Evolutionary conservation across 2,888 invertebrate genomes (phyloP), one percentile per base, ranked within the genome.

Genomic region (Acholoe squamosa): DNA sequence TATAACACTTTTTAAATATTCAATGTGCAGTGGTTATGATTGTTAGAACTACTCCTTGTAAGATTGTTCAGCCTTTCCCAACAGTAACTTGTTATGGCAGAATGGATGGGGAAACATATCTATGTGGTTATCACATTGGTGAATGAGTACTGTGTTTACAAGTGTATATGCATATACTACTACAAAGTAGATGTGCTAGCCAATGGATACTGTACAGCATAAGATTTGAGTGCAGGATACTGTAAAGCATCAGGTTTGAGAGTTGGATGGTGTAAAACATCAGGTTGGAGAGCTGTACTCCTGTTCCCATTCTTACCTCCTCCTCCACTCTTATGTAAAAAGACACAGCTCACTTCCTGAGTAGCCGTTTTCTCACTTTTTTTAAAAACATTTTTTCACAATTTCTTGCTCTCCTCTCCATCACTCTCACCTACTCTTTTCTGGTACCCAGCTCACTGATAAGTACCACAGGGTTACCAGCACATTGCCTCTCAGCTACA

Each of bases 401-500:
- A 19, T 61, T n/a, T n/a, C n/a, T 61, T n/a, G 28, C 25, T 3
- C 76, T 76, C 76, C 76, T 76, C 76, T 31, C 76, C 76, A 14
- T 31, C 76, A 19, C 76, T 76, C 76, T 76, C 25, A 25, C 76
- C 76, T 31, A 28, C 76, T 14, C 43, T 14, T 31, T 31, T 7
- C 76, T 76, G 76, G 61, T 61, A 25, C n/a, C 25, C 71, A 14
- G 28, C 71, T 28, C 25, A 28, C 71, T 71, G 80, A 33, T 80
- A 80, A 22, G 80, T n/a, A 34, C 34, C 34, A 80, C 80, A n/a
- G 34, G 12, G 34, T 34, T 34, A 19, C 80, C 80, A 14, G 43
- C n/a, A 43, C 80, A 80, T 34, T 80, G 80, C 80, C 80, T 80
- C 34, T 3, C 43, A 80, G 80, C 80, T 80, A 80, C 80, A 80